These are phyloP conservation scores for Pheosia gnoma DNA, from an alignment of 2,888 invertebrate genomes.

Conservation along the genomic window DNA sequence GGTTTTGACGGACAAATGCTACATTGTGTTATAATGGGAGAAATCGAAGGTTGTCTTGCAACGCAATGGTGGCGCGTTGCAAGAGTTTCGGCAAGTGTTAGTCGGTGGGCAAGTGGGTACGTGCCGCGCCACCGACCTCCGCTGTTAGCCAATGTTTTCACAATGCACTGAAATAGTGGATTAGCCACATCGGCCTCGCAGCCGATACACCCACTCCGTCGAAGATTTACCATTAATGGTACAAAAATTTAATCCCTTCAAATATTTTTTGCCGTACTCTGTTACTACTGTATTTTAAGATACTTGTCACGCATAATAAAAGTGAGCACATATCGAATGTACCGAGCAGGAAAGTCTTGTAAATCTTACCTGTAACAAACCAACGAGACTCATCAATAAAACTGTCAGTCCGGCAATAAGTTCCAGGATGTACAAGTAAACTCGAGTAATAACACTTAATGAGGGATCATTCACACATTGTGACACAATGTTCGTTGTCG, in stretches of 20 bases:
- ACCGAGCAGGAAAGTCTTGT: constrained; percentile 41
- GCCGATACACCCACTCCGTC: constrained; percentile 45
- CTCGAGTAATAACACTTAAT: constrained; percentile 24
- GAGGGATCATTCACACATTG: constrained; percentile 12
- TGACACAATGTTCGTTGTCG: neutral
- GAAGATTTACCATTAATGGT: constrained; percentile 27
- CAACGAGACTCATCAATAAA: constrained; percentile 47
- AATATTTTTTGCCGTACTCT: constrained; percentile 26
- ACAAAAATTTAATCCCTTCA: constrained; percentile 4
- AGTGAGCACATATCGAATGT: constrained; percentile 47
- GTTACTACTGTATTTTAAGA: constrained; percentile 25
- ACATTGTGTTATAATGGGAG: constrained; percentile 65
- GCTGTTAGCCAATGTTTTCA: constrained; percentile 68
- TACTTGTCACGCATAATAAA: constrained; percentile 41
- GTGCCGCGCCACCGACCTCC: constrained; percentile 48
- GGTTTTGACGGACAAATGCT: constrained; percentile 64
- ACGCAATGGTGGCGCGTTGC: constrained; percentile 54
- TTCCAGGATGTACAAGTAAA: constrained; percentile 7
- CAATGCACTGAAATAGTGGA: constrained; percentile 69
- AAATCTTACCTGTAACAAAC: constrained; percentile 61
- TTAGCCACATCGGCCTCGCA: constrained; percentile 61
- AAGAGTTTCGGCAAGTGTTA: constrained; percentile 55
- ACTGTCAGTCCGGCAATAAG: constrained; percentile 29
- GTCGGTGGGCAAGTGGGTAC: constrained; percentile 41
- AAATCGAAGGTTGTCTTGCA: constrained; percentile 67